Percentiles rank a stretch among this genome's conserved stretches.
These are phyloP conservation scores for Matsumyia berberina DNA, from an alignment of 2,888 invertebrate species.

Conservation along the genomic window DNA sequence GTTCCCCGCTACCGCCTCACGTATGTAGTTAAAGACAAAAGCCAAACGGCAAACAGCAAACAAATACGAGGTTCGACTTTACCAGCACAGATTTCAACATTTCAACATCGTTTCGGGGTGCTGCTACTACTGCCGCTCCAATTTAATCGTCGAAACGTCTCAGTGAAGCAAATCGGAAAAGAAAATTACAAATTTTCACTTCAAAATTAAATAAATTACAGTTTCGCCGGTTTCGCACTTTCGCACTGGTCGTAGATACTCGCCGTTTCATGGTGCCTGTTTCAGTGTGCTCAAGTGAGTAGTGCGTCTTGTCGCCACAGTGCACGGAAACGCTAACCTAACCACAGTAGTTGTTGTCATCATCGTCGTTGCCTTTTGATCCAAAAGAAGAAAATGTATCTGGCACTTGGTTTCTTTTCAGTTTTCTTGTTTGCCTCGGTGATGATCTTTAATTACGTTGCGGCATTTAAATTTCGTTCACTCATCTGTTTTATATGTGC, in stretches of 20 bases:
- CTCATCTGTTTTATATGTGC: constrained; percentile 75
- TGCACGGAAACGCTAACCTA: constrained; percentile 9
- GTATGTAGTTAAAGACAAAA: constrained; percentile 46
- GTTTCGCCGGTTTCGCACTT: constrained; percentile 57
- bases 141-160: constrained; percentile 73
- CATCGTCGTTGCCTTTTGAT: neutral
- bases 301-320: neutral
- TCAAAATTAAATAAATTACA: constrained; percentile 68
- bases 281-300: constrained; percentile 13
- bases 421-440: constrained; percentile 45
- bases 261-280: neutral
- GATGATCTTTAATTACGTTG: constrained; percentile 75
- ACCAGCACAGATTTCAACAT: constrained; percentile 63
- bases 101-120: constrained; percentile 45
- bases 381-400: constrained; percentile 24
- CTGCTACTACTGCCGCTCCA: constrained; percentile 45
- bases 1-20: neutral
- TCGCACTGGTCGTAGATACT: constrained; percentile 15
- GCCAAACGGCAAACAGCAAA: constrained; percentile 52
- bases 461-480: constrained; percentile 76
- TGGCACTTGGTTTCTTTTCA: neutral
- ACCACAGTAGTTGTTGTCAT: constrained; percentile 5
- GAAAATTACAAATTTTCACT: constrained; percentile 74
- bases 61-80: constrained; percentile 39
- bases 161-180: constrained; percentile 73